phyloP scores from a whole-genome alignment of 2,113 vertebrate species.

The Ictalurus punctatus region DNA sequence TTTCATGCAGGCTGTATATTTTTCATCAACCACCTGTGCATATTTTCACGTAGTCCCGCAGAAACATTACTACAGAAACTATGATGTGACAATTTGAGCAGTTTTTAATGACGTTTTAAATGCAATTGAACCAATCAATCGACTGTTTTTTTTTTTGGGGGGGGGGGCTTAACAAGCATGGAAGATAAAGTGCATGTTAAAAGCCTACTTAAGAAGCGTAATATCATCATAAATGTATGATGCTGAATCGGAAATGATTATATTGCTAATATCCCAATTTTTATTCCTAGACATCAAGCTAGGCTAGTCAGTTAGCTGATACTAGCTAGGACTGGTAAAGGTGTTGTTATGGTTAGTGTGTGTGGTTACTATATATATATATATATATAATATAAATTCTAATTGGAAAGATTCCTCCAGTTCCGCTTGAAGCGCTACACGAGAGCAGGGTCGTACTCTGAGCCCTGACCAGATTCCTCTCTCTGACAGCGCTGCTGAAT shows the following conservation, averaged over 20 bases:
- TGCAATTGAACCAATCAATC: too few species aligned
- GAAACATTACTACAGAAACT: neutral
- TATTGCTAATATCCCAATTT: too few species aligned
- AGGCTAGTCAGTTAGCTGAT: neutral
- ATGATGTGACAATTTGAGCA: neutral
- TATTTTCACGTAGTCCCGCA: neutral
- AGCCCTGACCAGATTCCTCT: neutral
- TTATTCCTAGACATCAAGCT: neutral
- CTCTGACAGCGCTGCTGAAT: constrained; percentile 5
- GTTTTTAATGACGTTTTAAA: too few species aligned
- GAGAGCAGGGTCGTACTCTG: neutral
- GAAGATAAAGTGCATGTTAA: too few species aligned
- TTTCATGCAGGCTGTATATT: neutral
- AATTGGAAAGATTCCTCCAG: neutral
- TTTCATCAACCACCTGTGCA: neutral
- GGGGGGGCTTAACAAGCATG: too few species aligned
- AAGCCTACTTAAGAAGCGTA: too few species aligned
- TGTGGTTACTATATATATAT: neutral
- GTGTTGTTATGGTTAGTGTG: neutral
- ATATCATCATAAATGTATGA: too few species aligned
- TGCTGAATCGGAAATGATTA: too few species aligned
- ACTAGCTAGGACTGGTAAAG: neutral
- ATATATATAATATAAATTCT: neutral
- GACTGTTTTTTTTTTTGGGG: too few species aligned
- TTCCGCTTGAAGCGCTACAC: neutral